Conservation (phyloP, 2,888 invertebrate species). For the Neoascia interrupta region DNA sequence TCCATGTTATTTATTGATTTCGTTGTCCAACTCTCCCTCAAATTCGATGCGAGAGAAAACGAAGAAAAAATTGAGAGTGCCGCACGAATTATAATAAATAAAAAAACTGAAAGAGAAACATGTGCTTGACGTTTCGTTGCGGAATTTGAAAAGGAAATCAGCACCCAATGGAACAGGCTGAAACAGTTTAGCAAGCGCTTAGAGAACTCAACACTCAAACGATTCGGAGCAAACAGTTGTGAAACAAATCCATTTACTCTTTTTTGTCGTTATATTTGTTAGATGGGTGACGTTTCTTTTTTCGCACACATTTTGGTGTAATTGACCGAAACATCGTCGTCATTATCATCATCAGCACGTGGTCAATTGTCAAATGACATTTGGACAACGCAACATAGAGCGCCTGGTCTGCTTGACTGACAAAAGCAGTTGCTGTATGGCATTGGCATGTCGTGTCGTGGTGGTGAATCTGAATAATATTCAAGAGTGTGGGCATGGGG, state of each 20-base stretch:
- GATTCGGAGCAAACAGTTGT: slow-evolving; percentile 23
- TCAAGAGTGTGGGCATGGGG: too few species aligned
- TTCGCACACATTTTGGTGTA: slow-evolving; percentile 49
- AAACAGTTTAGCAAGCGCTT: slow-evolving; percentile 22
- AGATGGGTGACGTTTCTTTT: slow-evolving; percentile 23
- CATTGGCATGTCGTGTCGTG: background rate
- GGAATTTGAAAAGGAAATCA: slow-evolving; percentile 41
- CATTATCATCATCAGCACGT: slow-evolving; percentile 62
- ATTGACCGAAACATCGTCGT: slow-evolving; percentile 53
- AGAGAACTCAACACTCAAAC: slow-evolving; percentile 6
- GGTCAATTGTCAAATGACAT: slow-evolving; percentile 47
- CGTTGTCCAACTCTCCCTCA: slow-evolving; percentile 16
- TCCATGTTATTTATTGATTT: slow-evolving; percentile 34
- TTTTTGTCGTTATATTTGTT: slow-evolving; percentile 22
- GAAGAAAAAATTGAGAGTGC: slow-evolving; percentile 26
- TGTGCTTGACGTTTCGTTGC: slow-evolving; percentile 25
- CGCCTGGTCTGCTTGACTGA: slow-evolving; percentile 1
- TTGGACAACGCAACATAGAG: slow-evolving; percentile 15
- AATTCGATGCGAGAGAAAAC: slow-evolving; percentile 16
- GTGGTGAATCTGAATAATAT: background rate
- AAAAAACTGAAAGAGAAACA: slow-evolving; percentile 38
- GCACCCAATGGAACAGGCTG: slow-evolving; percentile 2
- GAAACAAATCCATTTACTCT: slow-evolving; percentile 26
- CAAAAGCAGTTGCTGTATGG: too few species aligned
- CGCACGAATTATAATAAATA: slow-evolving; percentile 22